Evolutionary conservation across 2,113 vertebrate species (phyloP).

Genomic region (Zosterops pallidus): DNA sequence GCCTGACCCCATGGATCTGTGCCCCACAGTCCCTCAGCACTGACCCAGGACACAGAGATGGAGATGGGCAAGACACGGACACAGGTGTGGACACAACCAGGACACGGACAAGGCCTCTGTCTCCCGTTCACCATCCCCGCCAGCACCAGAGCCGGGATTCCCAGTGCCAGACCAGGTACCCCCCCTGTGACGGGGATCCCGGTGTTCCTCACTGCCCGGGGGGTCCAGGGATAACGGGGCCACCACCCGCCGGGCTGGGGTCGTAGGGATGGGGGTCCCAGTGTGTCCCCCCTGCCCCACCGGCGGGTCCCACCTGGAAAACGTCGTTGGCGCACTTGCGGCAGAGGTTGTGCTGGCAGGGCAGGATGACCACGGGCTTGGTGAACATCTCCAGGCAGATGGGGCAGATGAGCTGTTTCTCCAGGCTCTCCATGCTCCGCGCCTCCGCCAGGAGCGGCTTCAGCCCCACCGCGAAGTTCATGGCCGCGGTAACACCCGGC

Average conservation of each 20-base stretch:
- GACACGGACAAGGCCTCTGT: neutral
- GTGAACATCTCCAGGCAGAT: conserved; percentile 97
- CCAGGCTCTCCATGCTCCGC: conserved; percentile 88
- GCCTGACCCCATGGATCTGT: neutral
- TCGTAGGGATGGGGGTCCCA: neutral
- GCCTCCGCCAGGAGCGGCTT: conserved; percentile 81
- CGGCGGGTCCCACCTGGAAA: conserved; percentile 79
- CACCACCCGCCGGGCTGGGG: neutral
- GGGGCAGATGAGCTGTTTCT: conserved; percentile 96
- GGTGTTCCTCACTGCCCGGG: neutral
- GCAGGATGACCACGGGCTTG: conserved; percentile 96
- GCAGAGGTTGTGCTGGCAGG: conserved; percentile 97
- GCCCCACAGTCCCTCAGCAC: neutral
- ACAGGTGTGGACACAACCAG: neutral
- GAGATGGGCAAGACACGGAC: too few relatives aligned
- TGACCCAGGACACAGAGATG: neutral
- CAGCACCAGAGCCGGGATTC: neutral
- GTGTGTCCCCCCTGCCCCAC: neutral
- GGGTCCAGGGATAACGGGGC: neutral
- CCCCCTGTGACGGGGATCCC: neutral
- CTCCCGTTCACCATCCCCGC: neutral
- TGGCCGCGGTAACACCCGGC: conserved; percentile 49
- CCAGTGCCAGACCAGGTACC: neutral
- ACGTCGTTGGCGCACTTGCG: conserved; percentile 92
- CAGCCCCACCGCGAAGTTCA: conserved; percentile 86